Base-by-base conservation (phyloP, 2,113 vertebrate genomes). In the Neogobius melanostomus region DNA sequence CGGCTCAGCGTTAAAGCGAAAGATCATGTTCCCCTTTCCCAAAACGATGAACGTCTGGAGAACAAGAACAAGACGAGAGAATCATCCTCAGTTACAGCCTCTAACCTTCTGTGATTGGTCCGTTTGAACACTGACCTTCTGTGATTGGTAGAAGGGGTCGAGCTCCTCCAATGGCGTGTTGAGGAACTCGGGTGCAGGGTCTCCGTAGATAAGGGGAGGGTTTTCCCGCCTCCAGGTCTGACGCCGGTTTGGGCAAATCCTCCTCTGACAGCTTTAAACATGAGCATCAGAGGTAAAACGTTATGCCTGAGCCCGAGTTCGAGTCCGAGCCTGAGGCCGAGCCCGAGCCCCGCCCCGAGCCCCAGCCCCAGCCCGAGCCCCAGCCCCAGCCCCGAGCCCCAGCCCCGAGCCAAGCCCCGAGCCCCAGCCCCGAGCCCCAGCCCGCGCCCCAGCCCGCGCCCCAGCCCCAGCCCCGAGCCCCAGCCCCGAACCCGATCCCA, bases 1-100 rank as follows among this genome's bases (percentile, higher is more conserved):
- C 0, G 95, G 92, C 0, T 97, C 96, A 0, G 95, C 93, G 0
- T 94, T 96, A 87, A 98, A 99, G 64, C 97, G 93, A 90, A 93
- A 96, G 88, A 99, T 96, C 66, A 93, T 52, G 72, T 97, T 98
- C 70, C 95, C 94, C 89, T 95, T 98, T 87, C 93, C 94, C 77
- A 99, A 87, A 69, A 99, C 93, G 8, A 99, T 96, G 91, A 97
- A 99, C 0, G 96, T 98, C 97, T 99, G 92, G 49, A 84, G n/a
- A n/a, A n/a, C n/a, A n/a, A 77, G 74, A 76, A 80, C 66, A 74
- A 68, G 5, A 54, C 17, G 3, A 53, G 16, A 12, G 6, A 7
- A 7, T 51, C 49, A 53, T 7, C n/a, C 9, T 3, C 4, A 52
- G 21, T 1, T 21, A 21, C 21, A 21, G 21, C 21, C 21, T 8